Percentiles rank a stretch among this genome's conserved stretches.
Conservation (phyloP, 2,888 invertebrate genomes). For the Empis stercorea region DNA sequence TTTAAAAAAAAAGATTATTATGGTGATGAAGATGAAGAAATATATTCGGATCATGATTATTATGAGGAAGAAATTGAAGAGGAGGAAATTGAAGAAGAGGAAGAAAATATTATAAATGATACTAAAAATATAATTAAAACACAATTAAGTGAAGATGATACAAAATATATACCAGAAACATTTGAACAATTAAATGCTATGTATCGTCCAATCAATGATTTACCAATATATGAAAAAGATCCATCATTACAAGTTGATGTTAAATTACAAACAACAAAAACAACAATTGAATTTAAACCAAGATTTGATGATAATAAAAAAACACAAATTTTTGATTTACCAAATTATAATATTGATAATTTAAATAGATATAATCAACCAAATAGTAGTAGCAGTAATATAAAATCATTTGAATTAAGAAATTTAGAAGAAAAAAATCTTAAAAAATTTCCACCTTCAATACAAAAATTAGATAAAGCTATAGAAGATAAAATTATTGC, state of each 20-base stretch:
- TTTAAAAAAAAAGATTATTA: slow-evolving; percentile 26
- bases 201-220: slow-evolving; percentile 20
- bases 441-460: neutral
- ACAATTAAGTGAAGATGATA: slow-evolving; percentile 21
- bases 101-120: slow-evolving; percentile 14
- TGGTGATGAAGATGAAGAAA: slow-evolving; percentile 21
- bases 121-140: slow-evolving; percentile 16
- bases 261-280: too few relatives aligned
- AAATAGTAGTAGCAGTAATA: too few relatives aligned
- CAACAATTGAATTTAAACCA: too few relatives aligned
- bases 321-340: too few relatives aligned
- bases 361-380: too few relatives aligned
- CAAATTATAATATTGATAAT: too few relatives aligned
- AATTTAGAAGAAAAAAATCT: too few relatives aligned
- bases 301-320: too few relatives aligned
- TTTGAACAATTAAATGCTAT: slow-evolving; percentile 30
- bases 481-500: neutral
- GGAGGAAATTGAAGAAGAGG: slow-evolving; percentile 24
- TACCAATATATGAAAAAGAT: slow-evolving; percentile 26
- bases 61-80: slow-evolving; percentile 27
- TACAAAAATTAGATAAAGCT: neutral
- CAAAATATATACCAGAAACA: slow-evolving; percentile 25
- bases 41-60: slow-evolving; percentile 27
- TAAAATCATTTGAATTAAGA: too few relatives aligned
- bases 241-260: neutral